Evolutionary conservation across 2,797 vertebrate genomes (phyloP).

Genomic region (Chaetophractus vellerosus): DNA sequence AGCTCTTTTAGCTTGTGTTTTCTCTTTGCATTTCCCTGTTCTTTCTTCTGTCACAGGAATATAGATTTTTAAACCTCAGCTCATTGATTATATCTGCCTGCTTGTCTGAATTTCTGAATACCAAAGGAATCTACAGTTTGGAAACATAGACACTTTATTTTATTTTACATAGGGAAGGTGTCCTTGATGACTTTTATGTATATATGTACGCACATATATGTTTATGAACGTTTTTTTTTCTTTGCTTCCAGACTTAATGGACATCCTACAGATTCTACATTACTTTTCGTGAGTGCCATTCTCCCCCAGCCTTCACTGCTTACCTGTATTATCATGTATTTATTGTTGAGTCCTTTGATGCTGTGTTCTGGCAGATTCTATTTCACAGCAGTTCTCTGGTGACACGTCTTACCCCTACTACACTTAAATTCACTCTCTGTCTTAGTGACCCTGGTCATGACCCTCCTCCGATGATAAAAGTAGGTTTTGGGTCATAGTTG

Average conservation of each 20-base stretch:
- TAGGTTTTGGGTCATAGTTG: neutral
- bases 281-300: neutral
- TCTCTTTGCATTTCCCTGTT: neutral
- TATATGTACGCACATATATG: neutral
- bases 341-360: neutral
- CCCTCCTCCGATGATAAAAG: neutral
- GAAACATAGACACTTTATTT: neutral
- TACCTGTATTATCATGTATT: neutral
- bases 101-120: conserved; percentile 19
- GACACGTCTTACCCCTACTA: neutral
- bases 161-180: neutral
- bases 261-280: neutral
- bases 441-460: neutral
- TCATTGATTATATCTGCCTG: neutral
- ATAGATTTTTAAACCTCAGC: neutral
- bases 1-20: neutral
- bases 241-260: neutral
- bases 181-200: neutral
- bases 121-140: neutral
- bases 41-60: neutral
- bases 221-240: neutral
- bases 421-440: neutral
- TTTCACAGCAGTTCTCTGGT: neutral
- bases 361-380: neutral
- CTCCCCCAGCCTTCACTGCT: rapidly evolving